These are phyloP conservation scores for Acrocephalus scirpaceus DNA, from an alignment of 2,797 vertebrate species.

Conservation along the genomic window DNA sequence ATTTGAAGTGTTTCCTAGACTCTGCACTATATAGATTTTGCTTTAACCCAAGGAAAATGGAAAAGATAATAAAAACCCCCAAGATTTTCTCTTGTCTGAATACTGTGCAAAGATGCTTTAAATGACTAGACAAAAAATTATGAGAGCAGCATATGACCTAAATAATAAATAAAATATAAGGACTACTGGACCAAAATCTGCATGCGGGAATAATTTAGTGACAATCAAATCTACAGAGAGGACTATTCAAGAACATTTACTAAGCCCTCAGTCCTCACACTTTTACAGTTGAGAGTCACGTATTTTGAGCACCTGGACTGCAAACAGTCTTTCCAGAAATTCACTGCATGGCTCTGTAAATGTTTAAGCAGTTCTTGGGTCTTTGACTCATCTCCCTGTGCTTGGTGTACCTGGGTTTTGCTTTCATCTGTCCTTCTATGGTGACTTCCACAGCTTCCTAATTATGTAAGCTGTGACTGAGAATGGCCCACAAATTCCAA, in stretches of 20 bases:
- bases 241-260: background rate
- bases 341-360: background rate
- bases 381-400: background rate
- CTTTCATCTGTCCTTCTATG: background rate
- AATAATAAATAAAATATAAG: slow-evolving; percentile 29
- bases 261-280: background rate
- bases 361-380: background rate
- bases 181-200: slow-evolving; percentile 1
- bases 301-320: slow-evolving; percentile 3
- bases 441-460: background rate
- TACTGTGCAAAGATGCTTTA: background rate
- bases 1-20: background rate
- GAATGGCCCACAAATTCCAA: background rate
- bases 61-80: background rate
- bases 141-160: slow-evolving; percentile 17
- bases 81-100: background rate
- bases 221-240: background rate
- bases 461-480: background rate
- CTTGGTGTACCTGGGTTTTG: background rate
- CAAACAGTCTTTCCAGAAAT: background rate
- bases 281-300: background rate
- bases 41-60: background rate
- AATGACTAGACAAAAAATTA: slow-evolving; percentile 57
- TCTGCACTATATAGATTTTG: background rate
- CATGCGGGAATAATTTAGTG: background rate